These are phyloP conservation scores for Sebastes flavidus DNA, from an alignment of 2,797 vertebrate genomes.

Conservation along the genomic window DNA sequence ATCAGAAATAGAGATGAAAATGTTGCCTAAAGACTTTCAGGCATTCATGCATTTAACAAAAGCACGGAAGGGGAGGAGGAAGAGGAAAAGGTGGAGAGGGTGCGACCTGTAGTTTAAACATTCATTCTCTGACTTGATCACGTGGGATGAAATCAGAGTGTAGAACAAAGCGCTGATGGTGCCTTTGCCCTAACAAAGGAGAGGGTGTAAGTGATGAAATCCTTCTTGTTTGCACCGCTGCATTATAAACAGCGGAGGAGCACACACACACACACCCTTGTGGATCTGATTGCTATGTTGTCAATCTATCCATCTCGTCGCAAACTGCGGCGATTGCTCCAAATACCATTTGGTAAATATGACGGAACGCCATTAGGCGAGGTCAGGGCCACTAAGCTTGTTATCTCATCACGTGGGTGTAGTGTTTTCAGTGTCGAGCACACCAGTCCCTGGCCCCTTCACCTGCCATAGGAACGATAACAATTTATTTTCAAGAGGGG, in stretches of 20 bases:
- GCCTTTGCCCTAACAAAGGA: conserved; percentile 51
- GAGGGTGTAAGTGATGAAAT: conserved; percentile 59
- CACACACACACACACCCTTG: conserved; percentile 24
- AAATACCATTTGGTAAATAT: conserved; percentile 81
- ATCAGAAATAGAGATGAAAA: conserved; percentile 47
- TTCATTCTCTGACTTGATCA: conserved; percentile 43
- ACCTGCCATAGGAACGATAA: conserved; percentile 58
- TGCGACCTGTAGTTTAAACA: conserved; percentile 64
- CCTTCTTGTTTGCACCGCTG: conserved; percentile 49
- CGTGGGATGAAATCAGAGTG: conserved; percentile 43
- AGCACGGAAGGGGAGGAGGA: background rate
- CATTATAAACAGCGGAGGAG: conserved; percentile 23
- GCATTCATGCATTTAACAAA: conserved; percentile 51
- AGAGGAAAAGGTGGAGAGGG: conserved; percentile 4
- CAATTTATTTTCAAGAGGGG: conserved; percentile 66
- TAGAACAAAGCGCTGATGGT: conserved; percentile 44
- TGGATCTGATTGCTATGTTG: conserved; percentile 68
- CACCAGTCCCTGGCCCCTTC: conserved; percentile 71
- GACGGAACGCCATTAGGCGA: conserved; percentile 76
- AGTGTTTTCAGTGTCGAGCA: conserved; percentile 58
- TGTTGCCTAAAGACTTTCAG: conserved; percentile 47
- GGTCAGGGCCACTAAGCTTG: conserved; percentile 75
- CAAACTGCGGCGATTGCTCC: conserved; percentile 47
- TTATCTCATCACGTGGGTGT: conserved; percentile 68
- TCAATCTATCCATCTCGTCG: conserved; percentile 72